Evolutionary conservation across 2,113 vertebrate genomes (phyloP).

Genomic region (Saccopteryx leptura): DNA sequence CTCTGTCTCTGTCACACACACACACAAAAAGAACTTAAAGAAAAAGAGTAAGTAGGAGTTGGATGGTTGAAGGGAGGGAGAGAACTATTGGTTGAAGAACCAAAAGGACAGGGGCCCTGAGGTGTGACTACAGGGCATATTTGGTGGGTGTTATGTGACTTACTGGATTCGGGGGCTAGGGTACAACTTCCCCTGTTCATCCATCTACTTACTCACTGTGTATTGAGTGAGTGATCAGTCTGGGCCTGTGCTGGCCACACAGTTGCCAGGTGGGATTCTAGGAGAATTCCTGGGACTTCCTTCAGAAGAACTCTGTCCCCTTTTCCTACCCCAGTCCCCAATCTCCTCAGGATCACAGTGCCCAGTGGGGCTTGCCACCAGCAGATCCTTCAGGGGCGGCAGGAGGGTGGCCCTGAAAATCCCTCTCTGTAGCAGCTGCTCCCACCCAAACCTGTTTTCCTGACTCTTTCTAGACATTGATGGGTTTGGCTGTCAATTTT

Average conservation of each 20-base stretch:
- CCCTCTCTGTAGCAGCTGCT: not conserved
- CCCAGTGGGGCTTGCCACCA: not conserved
- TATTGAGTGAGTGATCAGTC: not conserved
- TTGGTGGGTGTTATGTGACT: not conserved
- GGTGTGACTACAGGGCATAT: not conserved
- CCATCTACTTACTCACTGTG: not conserved
- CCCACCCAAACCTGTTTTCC: not conserved
- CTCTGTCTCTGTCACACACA: too few relatives aligned
- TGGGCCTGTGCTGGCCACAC: not conserved
- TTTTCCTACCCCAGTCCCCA: not conserved
- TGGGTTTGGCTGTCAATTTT: not conserved
- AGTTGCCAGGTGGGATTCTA: not conserved
- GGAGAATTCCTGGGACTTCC: not conserved
- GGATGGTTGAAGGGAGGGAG: not conserved
- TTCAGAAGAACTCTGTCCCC: not conserved
- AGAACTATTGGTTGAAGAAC: not conserved
- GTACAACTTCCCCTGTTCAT: not conserved
- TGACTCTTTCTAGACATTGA: not conserved
- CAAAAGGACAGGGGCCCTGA: not conserved
- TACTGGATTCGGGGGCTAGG: not conserved
- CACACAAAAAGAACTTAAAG: too few relatives aligned
- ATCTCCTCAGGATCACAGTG: too few relatives aligned
- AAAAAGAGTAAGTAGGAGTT: not conserved
- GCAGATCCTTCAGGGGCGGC: not conserved
- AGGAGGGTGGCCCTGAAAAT: not conserved